phyloP scores from a whole-genome alignment of 2,888 invertebrate species.

The Falcaria lacertinaria region DNA sequence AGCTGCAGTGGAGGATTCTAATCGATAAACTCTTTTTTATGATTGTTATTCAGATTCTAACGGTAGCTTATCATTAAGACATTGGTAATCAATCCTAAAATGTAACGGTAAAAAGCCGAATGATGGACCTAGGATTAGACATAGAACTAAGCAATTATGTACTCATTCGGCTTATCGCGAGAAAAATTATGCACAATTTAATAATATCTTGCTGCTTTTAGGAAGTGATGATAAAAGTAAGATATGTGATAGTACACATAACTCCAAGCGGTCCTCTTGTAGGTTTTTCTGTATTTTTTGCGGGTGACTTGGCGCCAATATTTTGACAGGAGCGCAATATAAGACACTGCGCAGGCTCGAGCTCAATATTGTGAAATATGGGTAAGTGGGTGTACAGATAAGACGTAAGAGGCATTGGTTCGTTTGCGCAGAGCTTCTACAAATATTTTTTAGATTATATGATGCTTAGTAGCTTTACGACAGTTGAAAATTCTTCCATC shows the following conservation, averaged over 20 bases:
- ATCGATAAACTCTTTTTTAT: conserved; percentile 26
- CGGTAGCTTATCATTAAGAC: conserved; percentile 17
- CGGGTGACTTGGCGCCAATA: conserved; percentile 50
- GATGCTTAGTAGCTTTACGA: no score
- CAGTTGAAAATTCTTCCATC: no score
- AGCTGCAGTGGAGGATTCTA: conserved; percentile 29
- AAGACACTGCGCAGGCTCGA: conserved; percentile 46
- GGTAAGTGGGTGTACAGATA: conserved; percentile 64
- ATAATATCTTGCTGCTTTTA: no score
- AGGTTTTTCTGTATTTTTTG: conserved; percentile 24
- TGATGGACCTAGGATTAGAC: not conserved
- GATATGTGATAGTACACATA: conserved; percentile 4
- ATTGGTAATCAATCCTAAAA: conserved; percentile 6
- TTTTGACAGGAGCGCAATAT: conserved; percentile 51
- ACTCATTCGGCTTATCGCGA: no score
- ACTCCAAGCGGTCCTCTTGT: conserved; percentile 5
- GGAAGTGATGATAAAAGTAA: no score
- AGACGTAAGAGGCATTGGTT: conserved; percentile 34
- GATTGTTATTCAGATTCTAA: conserved; percentile 19
- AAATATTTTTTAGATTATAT: no score
- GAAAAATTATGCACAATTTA: no score
- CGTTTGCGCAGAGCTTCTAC: conserved; percentile 26
- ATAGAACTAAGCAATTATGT: not conserved
- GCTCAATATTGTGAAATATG: conserved; percentile 58
- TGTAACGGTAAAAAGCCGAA: not conserved